A percentile compares a stretch with the other conserved stretches of the same genome.
Conservation (phyloP, 37 sponge, comb jelly and placozoan genomes). For the Hormiphora californensis region DNA sequence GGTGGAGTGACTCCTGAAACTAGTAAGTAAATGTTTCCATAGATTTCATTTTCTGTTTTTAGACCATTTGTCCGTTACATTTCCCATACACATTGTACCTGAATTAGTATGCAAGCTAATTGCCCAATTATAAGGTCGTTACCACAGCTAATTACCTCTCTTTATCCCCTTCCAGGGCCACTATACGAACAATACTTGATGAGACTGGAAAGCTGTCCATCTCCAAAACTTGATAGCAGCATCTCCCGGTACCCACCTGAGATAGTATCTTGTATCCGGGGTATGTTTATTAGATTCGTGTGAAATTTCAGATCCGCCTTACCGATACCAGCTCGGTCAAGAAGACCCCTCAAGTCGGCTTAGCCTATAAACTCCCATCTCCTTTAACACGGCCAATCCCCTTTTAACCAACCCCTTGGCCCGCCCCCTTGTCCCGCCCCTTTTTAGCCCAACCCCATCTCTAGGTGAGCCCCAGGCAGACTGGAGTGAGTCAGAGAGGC, state of each 20-base stretch:
- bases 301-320: not conserved
- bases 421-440: not conserved
- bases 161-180: not conserved
- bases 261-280: not conserved
- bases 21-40: not conserved
- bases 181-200: constrained; percentile 34
- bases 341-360: too few species aligned
- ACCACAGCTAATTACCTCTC: not conserved
- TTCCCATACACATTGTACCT: too few species aligned
- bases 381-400: too few species aligned
- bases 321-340: too few species aligned
- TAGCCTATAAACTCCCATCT: too few species aligned
- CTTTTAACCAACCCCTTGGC: too few species aligned
- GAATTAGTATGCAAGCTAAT: not conserved
- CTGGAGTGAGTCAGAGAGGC: constrained; percentile 22
- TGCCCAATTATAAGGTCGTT: too few species aligned
- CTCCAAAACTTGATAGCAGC: not conserved
- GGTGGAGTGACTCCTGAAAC: not conserved
- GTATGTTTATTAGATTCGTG: not conserved
- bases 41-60: too few species aligned
- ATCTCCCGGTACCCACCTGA: not conserved
- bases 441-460: not conserved
- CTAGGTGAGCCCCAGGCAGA: constrained; percentile 28
- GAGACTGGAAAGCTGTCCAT: not conserved
- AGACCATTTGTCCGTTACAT: too few species aligned